phyloP scores from a whole-genome alignment of 2,888 invertebrate genomes.

The Spilosoma lubricipeda region DNA sequence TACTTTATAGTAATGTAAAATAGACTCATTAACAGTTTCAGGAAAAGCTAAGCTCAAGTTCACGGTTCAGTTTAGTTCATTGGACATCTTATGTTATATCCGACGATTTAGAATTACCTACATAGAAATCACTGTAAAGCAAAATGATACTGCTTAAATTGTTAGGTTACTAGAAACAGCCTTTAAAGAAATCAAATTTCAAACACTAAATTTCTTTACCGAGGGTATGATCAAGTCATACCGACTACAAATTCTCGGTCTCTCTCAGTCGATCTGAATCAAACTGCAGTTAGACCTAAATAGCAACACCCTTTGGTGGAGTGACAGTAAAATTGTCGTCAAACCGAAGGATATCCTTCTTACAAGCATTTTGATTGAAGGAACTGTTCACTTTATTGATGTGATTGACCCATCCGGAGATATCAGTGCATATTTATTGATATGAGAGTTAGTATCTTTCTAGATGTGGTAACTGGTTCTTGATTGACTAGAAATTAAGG shows the following conservation, averaged over 20 bases:
- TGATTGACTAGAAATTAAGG: background rate
- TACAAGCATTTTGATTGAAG: constrained; percentile 68
- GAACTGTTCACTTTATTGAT: constrained; percentile 66
- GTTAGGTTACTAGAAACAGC: background rate
- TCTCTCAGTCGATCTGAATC: background rate
- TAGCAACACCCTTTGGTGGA: constrained; percentile 4
- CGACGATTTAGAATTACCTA: background rate
- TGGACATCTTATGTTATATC: background rate
- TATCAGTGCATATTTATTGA: constrained; percentile 23
- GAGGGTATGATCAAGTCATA: too few relatives aligned
- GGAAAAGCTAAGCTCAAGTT: too few relatives aligned
- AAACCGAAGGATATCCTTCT: constrained; percentile 71
- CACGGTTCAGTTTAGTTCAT: too few relatives aligned
- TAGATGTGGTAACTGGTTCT: background rate
- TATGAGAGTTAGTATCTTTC: background rate
- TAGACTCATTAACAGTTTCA: background rate
- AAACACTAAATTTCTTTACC: too few relatives aligned
- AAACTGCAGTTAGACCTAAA: background rate
- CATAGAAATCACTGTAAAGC: too few relatives aligned
- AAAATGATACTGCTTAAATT: too few relatives aligned
- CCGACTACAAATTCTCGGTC: background rate
- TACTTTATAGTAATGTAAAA: background rate
- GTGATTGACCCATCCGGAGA: constrained; percentile 55
- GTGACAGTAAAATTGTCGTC: constrained; percentile 29
- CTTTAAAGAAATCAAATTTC: too few relatives aligned